Conservation (phyloP, 2,113 vertebrate species). For the Engraulis encrasicolus region DNA sequence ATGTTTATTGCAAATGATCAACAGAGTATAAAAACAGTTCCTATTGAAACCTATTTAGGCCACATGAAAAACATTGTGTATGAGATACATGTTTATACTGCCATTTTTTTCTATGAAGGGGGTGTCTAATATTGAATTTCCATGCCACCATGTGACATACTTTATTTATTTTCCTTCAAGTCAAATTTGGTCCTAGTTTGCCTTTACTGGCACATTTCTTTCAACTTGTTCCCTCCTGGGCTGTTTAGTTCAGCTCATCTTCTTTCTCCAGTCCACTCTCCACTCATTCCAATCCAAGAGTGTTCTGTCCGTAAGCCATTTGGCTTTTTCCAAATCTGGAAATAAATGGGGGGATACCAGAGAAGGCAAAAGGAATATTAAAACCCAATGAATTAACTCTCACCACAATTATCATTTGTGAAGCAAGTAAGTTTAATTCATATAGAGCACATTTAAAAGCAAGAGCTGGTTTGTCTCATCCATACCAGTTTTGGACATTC, state of each 20-base stretch:
- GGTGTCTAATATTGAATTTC: too few species aligned
- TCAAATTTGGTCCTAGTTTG: background rate
- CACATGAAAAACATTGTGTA: too few species aligned
- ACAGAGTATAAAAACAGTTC: background rate
- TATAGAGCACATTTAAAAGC: background rate
- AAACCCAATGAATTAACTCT: too few species aligned
- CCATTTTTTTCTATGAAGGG: too few species aligned
- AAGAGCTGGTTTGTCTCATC: background rate
- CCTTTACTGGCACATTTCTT: background rate
- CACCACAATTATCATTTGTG: background rate
- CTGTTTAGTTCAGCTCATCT: slow-evolving; percentile 57
- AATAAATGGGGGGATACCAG: background rate
- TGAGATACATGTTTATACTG: too few species aligned
- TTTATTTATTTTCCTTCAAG: background rate
- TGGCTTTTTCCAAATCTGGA: slow-evolving; percentile 72
- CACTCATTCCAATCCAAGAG: slow-evolving; percentile 86
- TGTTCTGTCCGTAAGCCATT: slow-evolving; percentile 80
- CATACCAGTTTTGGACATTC: background rate
- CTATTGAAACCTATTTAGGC: too few species aligned
- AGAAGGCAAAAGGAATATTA: background rate
- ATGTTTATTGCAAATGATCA: background rate
- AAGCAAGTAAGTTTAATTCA: too few species aligned
- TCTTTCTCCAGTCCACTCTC: slow-evolving; percentile 79
- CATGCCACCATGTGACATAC: too few species aligned
- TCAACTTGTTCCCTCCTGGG: background rate